Evolutionary conservation across 92 coral and sea anemone species (phyloP).

Genomic region (Paramuricea clavata): DNA sequence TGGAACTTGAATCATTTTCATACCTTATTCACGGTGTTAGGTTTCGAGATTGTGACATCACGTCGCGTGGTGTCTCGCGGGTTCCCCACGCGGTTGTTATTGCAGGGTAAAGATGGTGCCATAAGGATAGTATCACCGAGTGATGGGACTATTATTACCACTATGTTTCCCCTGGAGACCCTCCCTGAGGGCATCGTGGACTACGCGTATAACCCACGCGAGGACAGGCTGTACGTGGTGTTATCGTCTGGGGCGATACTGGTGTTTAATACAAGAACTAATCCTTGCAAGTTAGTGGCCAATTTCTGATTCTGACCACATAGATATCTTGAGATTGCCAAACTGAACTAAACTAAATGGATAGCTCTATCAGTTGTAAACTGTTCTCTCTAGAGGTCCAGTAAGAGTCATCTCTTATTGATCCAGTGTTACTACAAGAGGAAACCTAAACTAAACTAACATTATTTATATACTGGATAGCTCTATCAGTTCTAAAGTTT

Average conservation of each 20-base stretch:
- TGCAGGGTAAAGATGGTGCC: conserved; percentile 91
- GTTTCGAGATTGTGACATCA: conserved; percentile 74
- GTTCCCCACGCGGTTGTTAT: conserved; percentile 82
- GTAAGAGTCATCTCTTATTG: no score
- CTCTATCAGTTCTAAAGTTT: no score
- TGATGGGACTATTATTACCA: conserved; percentile 84
- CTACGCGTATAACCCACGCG: conserved; percentile 86
- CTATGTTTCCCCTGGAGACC: conserved; percentile 86
- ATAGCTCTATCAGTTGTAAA: no score
- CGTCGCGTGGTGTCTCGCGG: conserved; percentile 80
- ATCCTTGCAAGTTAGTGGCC: conserved; percentile 93
- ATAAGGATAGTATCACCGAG: conserved; percentile 92
- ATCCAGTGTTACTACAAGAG: no score
- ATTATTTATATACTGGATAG: no score
- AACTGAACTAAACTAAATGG: no score
- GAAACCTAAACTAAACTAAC: no score
- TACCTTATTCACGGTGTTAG: conserved; percentile 83
- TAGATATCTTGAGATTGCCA: no score
- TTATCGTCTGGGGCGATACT: conserved; percentile 79
- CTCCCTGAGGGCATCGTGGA: conserved; percentile 76
- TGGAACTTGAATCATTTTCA: conserved; percentile 94
- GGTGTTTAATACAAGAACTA: conserved; percentile 87
- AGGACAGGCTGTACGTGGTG: conserved; percentile 85
- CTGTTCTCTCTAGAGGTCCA: no score
- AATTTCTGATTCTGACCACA: neutral